phyloP scores from a whole-genome alignment of 2,888 invertebrate species.

The Dryomyza anilis region DNA sequence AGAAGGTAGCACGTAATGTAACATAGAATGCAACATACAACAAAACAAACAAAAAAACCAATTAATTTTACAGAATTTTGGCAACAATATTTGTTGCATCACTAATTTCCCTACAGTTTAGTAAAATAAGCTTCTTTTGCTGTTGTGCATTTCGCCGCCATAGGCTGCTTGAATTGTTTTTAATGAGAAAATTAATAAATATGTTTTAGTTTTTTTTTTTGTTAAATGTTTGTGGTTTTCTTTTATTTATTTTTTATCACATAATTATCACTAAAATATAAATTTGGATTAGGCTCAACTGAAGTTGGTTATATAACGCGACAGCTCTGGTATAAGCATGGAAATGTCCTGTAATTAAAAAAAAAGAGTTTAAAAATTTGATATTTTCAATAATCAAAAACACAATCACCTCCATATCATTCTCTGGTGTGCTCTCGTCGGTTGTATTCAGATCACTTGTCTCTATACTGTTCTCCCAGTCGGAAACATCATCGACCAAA shows the following conservation, averaged over 20 bases:
- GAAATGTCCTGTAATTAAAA: conserved; percentile 63
- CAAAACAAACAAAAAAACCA: background rate
- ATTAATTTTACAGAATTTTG: background rate
- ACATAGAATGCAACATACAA: too few species aligned
- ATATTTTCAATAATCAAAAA: background rate
- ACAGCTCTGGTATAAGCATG: conserved; percentile 66
- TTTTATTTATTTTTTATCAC: too few species aligned
- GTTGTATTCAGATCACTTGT: conserved; percentile 68
- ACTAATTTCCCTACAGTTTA: too few species aligned
- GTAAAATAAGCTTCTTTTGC: background rate
- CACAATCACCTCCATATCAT: conserved; percentile 64
- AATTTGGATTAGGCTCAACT: conserved; percentile 43
- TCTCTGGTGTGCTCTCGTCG: conserved; percentile 67
- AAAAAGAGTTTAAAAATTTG: background rate
- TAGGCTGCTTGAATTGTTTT: background rate
- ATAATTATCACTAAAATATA: background rate
- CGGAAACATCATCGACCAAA: conserved; percentile 59
- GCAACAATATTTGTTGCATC: too few species aligned
- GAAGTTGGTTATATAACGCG: conserved; percentile 67
- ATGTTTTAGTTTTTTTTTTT: too few species aligned
- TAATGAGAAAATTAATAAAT: background rate
- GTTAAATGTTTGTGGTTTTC: too few species aligned
- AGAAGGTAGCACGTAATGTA: too few species aligned
- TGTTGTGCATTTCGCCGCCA: background rate
- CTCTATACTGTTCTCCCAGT: conserved; percentile 69